These are phyloP conservation scores for Dioctria rufipes DNA, from an alignment of 2,888 invertebrate species.

Conservation along the genomic window DNA sequence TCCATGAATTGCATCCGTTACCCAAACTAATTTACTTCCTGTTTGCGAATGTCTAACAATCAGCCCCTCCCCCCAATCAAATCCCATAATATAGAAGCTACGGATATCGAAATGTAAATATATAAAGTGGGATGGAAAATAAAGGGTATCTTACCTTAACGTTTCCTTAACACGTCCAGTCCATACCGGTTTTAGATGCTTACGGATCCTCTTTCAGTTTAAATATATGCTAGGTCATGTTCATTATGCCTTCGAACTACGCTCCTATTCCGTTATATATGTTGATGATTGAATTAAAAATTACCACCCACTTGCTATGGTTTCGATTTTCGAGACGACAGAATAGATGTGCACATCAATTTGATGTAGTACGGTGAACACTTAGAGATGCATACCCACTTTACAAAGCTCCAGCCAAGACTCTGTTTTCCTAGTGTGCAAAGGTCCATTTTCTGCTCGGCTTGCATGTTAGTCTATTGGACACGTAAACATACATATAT, in stretches of 20 bases:
- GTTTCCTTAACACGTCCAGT: background rate
- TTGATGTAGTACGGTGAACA: slow-evolving; percentile 11
- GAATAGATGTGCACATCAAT: slow-evolving; percentile 1
- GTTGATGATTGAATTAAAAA: slow-evolving; percentile 48
- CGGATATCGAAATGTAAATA: slow-evolving; percentile 4
- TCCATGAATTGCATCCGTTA: slow-evolving; percentile 44
- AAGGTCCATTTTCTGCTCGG: slow-evolving; percentile 29
- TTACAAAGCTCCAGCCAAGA: slow-evolving; percentile 17
- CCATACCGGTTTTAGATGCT: background rate
- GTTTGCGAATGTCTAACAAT: slow-evolving; percentile 52
- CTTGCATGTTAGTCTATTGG: slow-evolving; percentile 17
- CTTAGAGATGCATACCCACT: slow-evolving; percentile 9
- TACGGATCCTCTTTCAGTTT: slow-evolving; percentile 8
- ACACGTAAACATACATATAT: background rate
- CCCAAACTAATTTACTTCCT: slow-evolving; percentile 52
- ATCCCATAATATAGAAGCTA: background rate
- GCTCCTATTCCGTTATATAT: too few relatives aligned
- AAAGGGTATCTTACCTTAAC: background rate
- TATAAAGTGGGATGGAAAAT: too few relatives aligned
- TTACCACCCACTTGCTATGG: slow-evolving; percentile 27
- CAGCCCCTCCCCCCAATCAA: slow-evolving; percentile 7
- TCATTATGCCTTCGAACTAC: too few relatives aligned
- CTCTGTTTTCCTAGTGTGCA: background rate
- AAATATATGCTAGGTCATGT: background rate
- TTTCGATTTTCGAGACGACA: background rate